Percentiles rank a stretch among this genome's conserved stretches.
Evolutionary conservation across 2,797 vertebrate genomes (phyloP).

Genomic region (Anguilla megastoma): DNA sequence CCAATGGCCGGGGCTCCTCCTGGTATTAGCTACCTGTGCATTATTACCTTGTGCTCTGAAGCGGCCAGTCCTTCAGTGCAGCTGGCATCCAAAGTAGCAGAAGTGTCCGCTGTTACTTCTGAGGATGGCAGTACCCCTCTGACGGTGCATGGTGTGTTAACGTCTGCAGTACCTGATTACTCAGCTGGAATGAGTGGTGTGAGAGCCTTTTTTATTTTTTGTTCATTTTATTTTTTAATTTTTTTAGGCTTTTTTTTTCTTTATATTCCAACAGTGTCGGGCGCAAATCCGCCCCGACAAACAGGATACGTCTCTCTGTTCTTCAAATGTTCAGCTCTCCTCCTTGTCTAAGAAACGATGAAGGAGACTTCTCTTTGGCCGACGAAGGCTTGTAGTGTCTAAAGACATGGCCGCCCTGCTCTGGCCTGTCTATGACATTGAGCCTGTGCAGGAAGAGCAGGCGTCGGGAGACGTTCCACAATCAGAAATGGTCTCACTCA

Average conservation of each 20-base stretch:
- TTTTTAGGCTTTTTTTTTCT: background rate
- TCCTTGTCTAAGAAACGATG: background rate
- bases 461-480: background rate
- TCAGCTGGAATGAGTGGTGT: conserved; percentile 82
- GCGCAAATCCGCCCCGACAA: background rate
- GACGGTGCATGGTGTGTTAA: conserved; percentile 82
- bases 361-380: background rate
- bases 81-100: conserved; percentile 84
- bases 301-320: conserved; percentile 16
- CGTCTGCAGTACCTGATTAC: conserved; percentile 73
- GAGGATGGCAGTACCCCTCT: conserved; percentile 78
- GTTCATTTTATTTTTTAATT: background rate
- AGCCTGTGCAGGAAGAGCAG: background rate
- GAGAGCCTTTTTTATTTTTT: conserved; percentile 60
- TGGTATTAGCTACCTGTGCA: conserved; percentile 66
- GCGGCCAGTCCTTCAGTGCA: conserved; percentile 80
- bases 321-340: background rate
- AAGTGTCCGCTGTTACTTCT: conserved; percentile 80
- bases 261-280: background rate
- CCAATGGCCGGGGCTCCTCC: conserved; percentile 45
- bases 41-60: conserved; percentile 70
- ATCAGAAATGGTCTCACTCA: conserved; percentile 72
- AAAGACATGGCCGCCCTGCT: background rate
- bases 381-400: background rate
- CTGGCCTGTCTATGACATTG: background rate